Conservation (phyloP, 2,113 vertebrate genomes). For the Oryzias javanicus region DNA sequence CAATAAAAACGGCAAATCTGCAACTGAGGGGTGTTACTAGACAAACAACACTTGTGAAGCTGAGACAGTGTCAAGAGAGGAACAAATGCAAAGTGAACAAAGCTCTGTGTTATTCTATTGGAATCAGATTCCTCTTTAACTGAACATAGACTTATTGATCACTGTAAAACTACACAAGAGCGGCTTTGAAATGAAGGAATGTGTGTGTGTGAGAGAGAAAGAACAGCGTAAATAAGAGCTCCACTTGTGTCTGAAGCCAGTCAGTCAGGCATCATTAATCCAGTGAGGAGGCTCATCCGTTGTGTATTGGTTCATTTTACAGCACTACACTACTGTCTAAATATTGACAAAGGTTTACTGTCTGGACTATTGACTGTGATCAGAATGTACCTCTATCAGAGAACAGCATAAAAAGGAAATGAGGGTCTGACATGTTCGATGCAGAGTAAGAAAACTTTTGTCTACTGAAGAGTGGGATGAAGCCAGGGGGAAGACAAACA, state of each 20-base stretch:
- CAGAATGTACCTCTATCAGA: conserved; percentile 57
- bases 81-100: conserved; percentile 62
- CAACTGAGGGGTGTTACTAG: conserved; percentile 16
- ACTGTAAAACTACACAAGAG: conserved; percentile 59
- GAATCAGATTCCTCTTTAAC: conserved; percentile 75
- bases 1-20: conserved; percentile 21
- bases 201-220: conserved; percentile 17
- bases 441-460: not conserved
- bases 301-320: conserved; percentile 74
- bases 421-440: conserved; percentile 23
- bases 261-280: conserved; percentile 75
- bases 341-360: conserved; percentile 75
- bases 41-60: conserved; percentile 39
- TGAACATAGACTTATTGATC: conserved; percentile 74
- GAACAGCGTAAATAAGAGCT: conserved; percentile 66
- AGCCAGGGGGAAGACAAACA: too few relatives aligned
- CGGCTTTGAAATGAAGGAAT: conserved; percentile 58
- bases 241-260: conserved; percentile 58
- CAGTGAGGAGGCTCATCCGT: conserved; percentile 66
- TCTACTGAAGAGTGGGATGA: too few relatives aligned
- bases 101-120: conserved; percentile 68
- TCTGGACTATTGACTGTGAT: conserved; percentile 74
- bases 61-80: conserved; percentile 35
- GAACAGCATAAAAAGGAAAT: conserved; percentile 34
- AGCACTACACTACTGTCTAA: conserved; percentile 68